These are phyloP conservation scores for Mobula hypostoma DNA, from an alignment of 2,113 vertebrate species.

Conservation along the genomic window DNA sequence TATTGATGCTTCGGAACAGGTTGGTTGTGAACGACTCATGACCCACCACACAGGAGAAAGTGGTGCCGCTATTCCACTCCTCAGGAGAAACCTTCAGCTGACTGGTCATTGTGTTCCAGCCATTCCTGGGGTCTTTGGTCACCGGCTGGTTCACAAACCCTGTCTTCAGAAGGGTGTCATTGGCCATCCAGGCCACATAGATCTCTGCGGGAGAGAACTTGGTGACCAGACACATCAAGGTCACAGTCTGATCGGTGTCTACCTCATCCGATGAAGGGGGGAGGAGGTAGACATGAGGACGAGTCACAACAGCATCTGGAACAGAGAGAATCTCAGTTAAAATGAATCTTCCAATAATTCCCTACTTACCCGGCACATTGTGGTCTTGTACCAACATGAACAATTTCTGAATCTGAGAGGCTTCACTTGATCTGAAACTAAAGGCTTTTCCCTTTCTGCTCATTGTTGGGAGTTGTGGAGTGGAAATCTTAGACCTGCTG, in stretches of 20 bases:
- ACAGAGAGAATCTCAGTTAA: background rate
- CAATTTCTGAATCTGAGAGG: no score
- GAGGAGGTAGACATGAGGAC: conserved; percentile 45
- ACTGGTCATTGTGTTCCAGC: conserved; percentile 45
- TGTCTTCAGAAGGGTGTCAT: conserved; percentile 40
- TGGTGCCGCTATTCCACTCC: conserved; percentile 46
- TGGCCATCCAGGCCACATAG: background rate
- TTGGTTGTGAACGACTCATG: conserved; percentile 48
- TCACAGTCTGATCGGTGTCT: background rate
- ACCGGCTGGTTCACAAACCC: conserved; percentile 9
- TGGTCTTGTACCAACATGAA: no score
- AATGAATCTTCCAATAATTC: no score
- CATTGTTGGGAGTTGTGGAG: no score
- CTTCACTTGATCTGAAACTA: no score
- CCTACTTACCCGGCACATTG: no score
- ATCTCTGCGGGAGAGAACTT: background rate
- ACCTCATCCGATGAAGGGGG: conserved; percentile 39
- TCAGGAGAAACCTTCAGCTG: conserved; percentile 39
- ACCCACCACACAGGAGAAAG: conserved; percentile 49
- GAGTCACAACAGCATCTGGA: background rate
- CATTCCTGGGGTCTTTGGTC: background rate
- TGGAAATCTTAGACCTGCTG: no score
- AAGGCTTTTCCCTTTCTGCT: no score
- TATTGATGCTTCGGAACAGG: conserved; percentile 53
- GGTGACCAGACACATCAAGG: conserved; percentile 14